Conservation (phyloP, 2,113 vertebrate genomes). For the Laticauda colubrina region DNA sequence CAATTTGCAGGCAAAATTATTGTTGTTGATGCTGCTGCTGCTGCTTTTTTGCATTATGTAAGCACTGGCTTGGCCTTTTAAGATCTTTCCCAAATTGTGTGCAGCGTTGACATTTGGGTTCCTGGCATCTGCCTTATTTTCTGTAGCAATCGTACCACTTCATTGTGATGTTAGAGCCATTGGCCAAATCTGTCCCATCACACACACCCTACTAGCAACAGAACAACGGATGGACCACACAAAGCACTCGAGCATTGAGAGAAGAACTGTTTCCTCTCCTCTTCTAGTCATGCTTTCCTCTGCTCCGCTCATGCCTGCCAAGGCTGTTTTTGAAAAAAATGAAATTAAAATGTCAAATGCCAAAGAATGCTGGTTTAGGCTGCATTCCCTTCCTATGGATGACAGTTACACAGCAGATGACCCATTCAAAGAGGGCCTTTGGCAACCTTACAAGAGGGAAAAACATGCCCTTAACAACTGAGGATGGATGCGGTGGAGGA, state of each 20-base stretch:
- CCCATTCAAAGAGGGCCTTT: conserved; percentile 20
- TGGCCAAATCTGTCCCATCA: not conserved
- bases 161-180: not conserved
- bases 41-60: not conserved
- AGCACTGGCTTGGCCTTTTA: not conserved
- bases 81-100: not conserved
- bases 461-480: conserved; percentile 20
- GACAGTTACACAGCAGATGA: conserved; percentile 22
- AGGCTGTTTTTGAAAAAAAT: conserved; percentile 4
- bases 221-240: too few species aligned
- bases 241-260: not conserved
- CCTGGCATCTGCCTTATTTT: not conserved
- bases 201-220: not conserved
- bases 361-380: conserved; percentile 34
- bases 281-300: conserved; percentile 10
- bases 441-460: conserved; percentile 14
- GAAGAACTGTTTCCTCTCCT: not conserved
- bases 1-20: not conserved
- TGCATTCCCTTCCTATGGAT: conserved; percentile 23
- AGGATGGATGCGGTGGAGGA: not conserved
- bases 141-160: not conserved
- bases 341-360: conserved; percentile 41
- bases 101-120: not conserved
- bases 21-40: too few species aligned
- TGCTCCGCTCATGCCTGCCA: not conserved